phyloP scores from a whole-genome alignment of 2,797 vertebrate genomes.

The Xiphorhynchus erythropygius region DNA sequence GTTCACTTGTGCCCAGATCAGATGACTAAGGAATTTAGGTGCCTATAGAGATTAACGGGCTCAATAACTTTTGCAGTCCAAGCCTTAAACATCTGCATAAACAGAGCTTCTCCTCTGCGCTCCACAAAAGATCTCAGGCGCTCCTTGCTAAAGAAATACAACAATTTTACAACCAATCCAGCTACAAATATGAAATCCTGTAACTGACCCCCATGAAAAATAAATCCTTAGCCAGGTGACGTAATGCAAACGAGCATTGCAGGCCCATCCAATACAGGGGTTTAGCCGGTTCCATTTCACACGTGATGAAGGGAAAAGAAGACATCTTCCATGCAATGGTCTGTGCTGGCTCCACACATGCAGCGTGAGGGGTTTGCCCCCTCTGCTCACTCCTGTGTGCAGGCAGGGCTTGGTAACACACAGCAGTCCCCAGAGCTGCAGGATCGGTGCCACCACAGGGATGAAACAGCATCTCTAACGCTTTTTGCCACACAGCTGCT shows the following conservation, averaged over 20 bases:
- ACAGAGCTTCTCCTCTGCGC: neutral
- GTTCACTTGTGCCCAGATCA: slow-evolving; percentile 1
- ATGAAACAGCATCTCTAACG: slow-evolving; percentile 8
- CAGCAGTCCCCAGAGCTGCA: neutral
- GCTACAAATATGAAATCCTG: neutral
- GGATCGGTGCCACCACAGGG: neutral
- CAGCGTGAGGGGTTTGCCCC: neutral
- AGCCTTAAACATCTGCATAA: neutral
- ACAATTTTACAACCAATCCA: neutral
- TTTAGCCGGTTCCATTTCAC: neutral
- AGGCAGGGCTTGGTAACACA: neutral
- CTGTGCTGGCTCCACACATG: neutral
- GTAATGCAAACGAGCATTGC: neutral
- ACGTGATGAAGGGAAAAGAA: neutral
- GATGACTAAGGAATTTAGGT: slow-evolving; percentile 51
- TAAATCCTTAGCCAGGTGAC: neutral
- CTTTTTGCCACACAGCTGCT: neutral
- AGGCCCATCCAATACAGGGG: neutral
- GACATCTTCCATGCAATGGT: neutral
- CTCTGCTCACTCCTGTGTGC: neutral
- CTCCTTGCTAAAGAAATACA: neutral
- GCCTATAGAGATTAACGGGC: neutral
- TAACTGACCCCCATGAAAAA: slow-evolving; percentile 21
- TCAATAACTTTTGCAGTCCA: neutral
- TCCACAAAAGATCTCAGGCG: neutral